phyloP scores from a whole-genome alignment of 2,888 invertebrate species.

The Chrysolina oricalcia region DNA sequence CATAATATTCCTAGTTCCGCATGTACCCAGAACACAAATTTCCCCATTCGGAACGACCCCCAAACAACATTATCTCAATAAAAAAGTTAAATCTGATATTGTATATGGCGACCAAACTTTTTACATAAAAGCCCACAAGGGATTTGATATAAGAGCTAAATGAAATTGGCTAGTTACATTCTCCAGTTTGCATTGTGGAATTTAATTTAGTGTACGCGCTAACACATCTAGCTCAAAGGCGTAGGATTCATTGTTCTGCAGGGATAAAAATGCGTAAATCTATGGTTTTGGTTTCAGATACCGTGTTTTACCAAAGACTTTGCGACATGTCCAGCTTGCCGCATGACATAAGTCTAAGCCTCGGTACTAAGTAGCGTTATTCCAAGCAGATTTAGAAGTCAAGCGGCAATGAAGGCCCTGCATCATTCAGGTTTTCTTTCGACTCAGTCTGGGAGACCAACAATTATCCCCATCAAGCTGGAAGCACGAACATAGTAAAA shows the following conservation, averaged over 20 bases:
- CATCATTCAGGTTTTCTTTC: too few relatives aligned
- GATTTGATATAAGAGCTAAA: slow-evolving; percentile 37
- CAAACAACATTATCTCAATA: neutral
- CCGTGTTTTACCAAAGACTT: too few relatives aligned
- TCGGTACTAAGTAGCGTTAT: too few relatives aligned
- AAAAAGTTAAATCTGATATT: slow-evolving; percentile 28
- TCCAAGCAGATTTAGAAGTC: too few relatives aligned
- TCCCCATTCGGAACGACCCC: neutral
- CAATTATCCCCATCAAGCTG: too few relatives aligned
- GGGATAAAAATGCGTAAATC: neutral
- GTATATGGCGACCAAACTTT: slow-evolving; percentile 22
- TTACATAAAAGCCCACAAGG: slow-evolving; percentile 34
- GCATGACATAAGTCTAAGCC: too few relatives aligned
- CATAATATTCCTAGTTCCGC: too few relatives aligned
- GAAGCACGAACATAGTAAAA: too few relatives aligned
- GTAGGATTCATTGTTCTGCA: neutral
- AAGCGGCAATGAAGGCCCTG: too few relatives aligned
- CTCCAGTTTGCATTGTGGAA: slow-evolving; percentile 43
- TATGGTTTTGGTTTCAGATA: too few relatives aligned
- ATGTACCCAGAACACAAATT: neutral
- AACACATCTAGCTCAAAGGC: slow-evolving; percentile 27
- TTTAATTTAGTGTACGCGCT: slow-evolving; percentile 43
- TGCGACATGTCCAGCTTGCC: too few relatives aligned
- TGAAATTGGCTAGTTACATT: slow-evolving; percentile 42
- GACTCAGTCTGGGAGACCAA: too few relatives aligned